Evolutionary conservation across 2,888 invertebrate species (phyloP), one percentile per base, ranked within the genome.

Genomic region (Drosophila fulvimacula): DNA sequence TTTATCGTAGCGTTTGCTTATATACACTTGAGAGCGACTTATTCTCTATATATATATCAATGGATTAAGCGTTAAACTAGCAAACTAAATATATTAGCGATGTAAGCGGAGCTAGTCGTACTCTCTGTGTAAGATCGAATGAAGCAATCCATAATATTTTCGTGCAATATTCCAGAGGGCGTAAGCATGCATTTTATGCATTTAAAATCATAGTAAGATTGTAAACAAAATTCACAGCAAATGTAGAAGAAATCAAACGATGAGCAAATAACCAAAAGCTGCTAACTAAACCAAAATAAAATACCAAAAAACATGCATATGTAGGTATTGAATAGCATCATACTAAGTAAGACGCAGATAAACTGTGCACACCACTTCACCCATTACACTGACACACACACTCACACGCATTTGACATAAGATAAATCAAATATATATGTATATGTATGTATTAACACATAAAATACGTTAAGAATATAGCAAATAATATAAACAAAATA

Each of bases 191-290:
- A 75, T 69, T 77, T 73, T 84, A 75, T 82, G 82, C 84, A 88
- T 79, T 85, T 81, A 85, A 81, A 76, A 70, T 53, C 71, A 67
- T 58, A 61, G 44, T 62, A 71, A 61, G 62, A 68, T 60, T 69
- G 62, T 58, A 59, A 73, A 61, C 38, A 57, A 60, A 58, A 49
- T 17, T 38, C 38, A 41, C 36, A 68, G 60, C 69, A 81, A 81
- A 73, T 75, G 71, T 81, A 83, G 77, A 87, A 73, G 69, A 79
- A 83, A 83, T 84, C 79, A 79, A 83, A 87, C 57, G 82, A 84
- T 82, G 83, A 84, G 88, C 83, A 85, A 84, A 84, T 76, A 84
- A 84, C 83, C 88, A 84, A 84, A 83, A 85, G 82, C 76, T 82
- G 86, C 86, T 85, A 85, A 82, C 55, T 75, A 74, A 82, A 80